Percentiles rank a stretch among this genome's conserved stretches.
Conservation (phyloP, 2,888 invertebrate species). For the Rotaria sp. region DNA sequence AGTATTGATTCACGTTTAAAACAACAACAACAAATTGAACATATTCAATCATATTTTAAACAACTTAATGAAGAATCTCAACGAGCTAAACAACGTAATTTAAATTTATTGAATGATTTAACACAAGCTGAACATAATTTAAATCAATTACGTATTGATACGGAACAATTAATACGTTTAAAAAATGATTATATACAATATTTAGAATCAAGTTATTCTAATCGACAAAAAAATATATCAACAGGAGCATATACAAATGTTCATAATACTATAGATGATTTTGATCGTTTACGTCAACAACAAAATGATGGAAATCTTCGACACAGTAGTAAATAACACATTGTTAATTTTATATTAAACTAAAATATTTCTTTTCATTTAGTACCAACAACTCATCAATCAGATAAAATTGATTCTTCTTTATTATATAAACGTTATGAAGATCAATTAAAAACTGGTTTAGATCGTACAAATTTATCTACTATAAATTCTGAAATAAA, state of each 20-base stretch:
- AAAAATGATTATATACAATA: neutral
- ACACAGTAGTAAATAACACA: neutral
- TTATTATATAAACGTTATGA: neutral
- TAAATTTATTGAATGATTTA: neutral
- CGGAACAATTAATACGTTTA: neutral
- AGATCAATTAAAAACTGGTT: neutral
- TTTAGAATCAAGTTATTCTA: constrained; percentile 9
- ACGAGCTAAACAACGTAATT: neutral
- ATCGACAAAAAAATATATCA: neutral
- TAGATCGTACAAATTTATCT: neutral
- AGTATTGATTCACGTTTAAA: constrained; percentile 17
- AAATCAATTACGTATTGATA: neutral
- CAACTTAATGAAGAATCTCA: neutral
- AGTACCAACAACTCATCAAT: neutral
- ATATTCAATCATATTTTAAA: neutral
- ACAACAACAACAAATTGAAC: neutral
- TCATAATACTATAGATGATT: neutral
- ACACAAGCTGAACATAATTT: neutral
- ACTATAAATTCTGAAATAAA: neutral
- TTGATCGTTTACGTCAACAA: neutral
- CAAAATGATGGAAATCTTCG: neutral
- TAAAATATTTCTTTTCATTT: neutral
- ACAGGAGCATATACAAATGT: neutral
- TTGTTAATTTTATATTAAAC: neutral
- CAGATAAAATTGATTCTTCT: neutral